Evolutionary conservation across 1,140 invertebrate species (phyloP).

Genomic region (Brachionus asplanchnoidis): DNA sequence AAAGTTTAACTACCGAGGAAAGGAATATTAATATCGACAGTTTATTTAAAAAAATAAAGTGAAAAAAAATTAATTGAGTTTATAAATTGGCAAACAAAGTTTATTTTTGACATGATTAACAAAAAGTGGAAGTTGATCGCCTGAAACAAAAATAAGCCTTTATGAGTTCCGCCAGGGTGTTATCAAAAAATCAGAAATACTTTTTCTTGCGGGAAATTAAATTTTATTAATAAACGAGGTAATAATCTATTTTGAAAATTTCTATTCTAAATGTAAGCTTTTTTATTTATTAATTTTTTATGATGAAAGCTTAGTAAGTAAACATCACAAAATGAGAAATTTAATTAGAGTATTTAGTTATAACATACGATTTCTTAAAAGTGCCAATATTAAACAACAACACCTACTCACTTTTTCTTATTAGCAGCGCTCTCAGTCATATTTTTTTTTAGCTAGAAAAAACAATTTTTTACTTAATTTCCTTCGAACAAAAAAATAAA

Average conservation of each 20-base stretch:
- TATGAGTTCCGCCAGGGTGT: background rate
- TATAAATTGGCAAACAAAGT: no score
- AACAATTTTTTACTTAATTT: background rate
- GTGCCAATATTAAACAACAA: background rate
- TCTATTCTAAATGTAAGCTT: background rate
- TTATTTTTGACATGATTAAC: background rate
- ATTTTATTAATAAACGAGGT: background rate
- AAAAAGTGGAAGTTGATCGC: background rate
- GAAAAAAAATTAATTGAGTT: no score
- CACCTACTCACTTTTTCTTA: background rate
- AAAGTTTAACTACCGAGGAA: background rate
- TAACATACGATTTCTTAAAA: background rate
- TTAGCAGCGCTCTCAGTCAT: background rate
- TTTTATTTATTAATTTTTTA: background rate
- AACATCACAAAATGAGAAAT: background rate
- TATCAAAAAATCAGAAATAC: background rate
- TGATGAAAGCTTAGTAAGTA: background rate
- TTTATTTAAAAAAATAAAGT: no score
- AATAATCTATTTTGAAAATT: background rate
- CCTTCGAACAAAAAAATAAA: background rate
- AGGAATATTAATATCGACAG: background rate
- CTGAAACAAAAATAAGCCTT: background rate
- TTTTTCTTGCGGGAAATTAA: background rate
- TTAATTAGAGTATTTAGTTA: background rate
- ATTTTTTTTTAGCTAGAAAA: background rate